phyloP scores from a whole-genome alignment of 2,113 vertebrate species.

The Stigmatopora nigra region DNA sequence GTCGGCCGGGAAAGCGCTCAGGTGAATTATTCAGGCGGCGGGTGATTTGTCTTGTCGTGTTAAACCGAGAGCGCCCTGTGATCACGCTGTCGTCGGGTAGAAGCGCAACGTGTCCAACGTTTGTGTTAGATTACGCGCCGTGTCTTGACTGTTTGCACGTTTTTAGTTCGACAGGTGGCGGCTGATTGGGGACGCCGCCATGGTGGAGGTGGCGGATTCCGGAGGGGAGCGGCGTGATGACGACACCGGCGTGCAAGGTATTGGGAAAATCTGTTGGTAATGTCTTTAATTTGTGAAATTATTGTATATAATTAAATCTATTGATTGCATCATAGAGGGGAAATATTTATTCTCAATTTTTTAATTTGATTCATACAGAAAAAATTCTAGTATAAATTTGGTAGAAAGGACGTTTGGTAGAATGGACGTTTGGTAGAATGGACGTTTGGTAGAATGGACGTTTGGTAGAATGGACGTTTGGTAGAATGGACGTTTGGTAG shows the following conservation, averaged over 20 bases:
- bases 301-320: too few species aligned
- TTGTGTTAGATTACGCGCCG: conserved; percentile 51
- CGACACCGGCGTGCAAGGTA: conserved; percentile 47
- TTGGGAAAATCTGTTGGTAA: not conserved
- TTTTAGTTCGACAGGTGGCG: conserved; percentile 53
- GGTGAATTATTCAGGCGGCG: conserved; percentile 57
- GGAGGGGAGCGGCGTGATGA: conserved; percentile 10
- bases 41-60: conserved; percentile 59
- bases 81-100: conserved; percentile 53
- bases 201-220: conserved; percentile 5
- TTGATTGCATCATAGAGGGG: too few species aligned
- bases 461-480: too few species aligned
- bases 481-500: too few species aligned
- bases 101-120: conserved; percentile 50
- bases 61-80: conserved; percentile 58
- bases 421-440: too few species aligned
- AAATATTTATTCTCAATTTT: too few species aligned
- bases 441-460: too few species aligned
- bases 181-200: not conserved
- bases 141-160: conserved; percentile 22
- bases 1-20: conserved; percentile 37
- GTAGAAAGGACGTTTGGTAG: too few species aligned
- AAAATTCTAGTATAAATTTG: too few species aligned
- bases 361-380: too few species aligned
- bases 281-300: too few species aligned